A percentile compares a stretch with the other conserved stretches of the same genome.
phyloP scores from a whole-genome alignment of 2,888 invertebrate genomes.

The Oxytorus armatus region DNA sequence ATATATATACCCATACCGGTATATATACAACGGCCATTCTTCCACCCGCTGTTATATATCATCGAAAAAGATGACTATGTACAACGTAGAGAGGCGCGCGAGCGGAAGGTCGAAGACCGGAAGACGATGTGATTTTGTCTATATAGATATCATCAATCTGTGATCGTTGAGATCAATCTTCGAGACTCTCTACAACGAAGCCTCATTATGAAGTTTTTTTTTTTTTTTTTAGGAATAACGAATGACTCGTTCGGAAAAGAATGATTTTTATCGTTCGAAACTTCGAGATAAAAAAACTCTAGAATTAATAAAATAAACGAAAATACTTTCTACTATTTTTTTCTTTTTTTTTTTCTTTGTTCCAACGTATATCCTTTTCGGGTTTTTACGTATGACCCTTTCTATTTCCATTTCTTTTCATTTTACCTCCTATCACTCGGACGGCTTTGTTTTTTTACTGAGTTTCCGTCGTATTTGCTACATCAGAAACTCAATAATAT shows the following conservation, averaged over 20 bases:
- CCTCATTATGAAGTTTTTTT: conserved; percentile 15
- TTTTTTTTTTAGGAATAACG: too few relatives aligned
- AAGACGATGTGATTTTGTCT: conserved; percentile 53
- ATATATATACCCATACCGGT: conserved; percentile 7
- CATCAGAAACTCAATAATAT: too few relatives aligned
- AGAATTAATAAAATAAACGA: too few relatives aligned
- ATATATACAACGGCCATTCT: conserved; percentile 17
- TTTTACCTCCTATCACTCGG: too few relatives aligned
- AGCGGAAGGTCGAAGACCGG: conserved; percentile 58
- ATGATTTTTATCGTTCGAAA: neutral
- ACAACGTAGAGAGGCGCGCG: conserved; percentile 9
- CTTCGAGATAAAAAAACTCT: too few relatives aligned
- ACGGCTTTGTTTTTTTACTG: too few relatives aligned
- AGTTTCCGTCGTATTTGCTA: too few relatives aligned
- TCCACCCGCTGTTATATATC: conserved; percentile 11
- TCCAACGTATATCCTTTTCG: too few relatives aligned
- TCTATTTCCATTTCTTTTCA: too few relatives aligned
- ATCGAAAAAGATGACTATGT: conserved; percentile 52
- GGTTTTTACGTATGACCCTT: too few relatives aligned
- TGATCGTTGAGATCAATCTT: conserved; percentile 12
- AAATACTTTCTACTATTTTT: too few relatives aligned
- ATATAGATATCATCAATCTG: neutral
- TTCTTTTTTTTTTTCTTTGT: too few relatives aligned
- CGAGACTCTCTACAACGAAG: neutral
- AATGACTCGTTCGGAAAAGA: conserved; percentile 35